Evolutionary conservation across 2,888 invertebrate species (phyloP), one percentile per base, ranked within the genome.

Genomic region (Chouioia cunea): DNA sequence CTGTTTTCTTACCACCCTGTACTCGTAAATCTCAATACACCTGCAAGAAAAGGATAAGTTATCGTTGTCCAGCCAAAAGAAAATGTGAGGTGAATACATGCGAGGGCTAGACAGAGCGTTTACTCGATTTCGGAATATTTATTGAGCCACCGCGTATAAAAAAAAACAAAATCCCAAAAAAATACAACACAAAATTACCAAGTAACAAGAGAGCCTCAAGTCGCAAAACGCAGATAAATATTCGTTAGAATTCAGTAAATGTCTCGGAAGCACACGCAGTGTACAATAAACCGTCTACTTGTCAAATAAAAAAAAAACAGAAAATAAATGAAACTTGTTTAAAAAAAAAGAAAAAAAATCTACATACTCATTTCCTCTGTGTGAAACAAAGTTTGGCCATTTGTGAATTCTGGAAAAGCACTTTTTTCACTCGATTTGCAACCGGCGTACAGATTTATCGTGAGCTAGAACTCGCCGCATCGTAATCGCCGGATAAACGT

Each of bases 1-100:
- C 72, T 0, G 20, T 60, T 16, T 46, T 14, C 3, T 4, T 68
- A 12, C 68, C 56, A 2, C 77, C 80, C 0, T 80, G 81, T 63
- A 57, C 66, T 0, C 3, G 4, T 0, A 80, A 78, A 57, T 53
- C 73, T 2, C 74, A 73, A 18, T 75, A 78, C 66, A 44, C 71
- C 73, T 65, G 22, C 67, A 70, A 18, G 62, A 16, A 20, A 56
- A 20, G 44, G 4, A 56, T 43, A 46, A 36, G 10, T 36, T 36
- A 36, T 36, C 36, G 36, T 36, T 36, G 36, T 36, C 36, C 14
- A 46, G 12, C 65, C 65, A 12, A 44, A 36, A 12, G 12, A 36
- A 36, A 12, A 2, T 67, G 57, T 50, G 2, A 47, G 1, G n/a
- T 60, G 43, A 64, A 36, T 43, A 36, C 22, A 0, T 65, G 76